Conservation (phyloP, 2,888 invertebrate genomes). For the Exocentrus adspersus region DNA sequence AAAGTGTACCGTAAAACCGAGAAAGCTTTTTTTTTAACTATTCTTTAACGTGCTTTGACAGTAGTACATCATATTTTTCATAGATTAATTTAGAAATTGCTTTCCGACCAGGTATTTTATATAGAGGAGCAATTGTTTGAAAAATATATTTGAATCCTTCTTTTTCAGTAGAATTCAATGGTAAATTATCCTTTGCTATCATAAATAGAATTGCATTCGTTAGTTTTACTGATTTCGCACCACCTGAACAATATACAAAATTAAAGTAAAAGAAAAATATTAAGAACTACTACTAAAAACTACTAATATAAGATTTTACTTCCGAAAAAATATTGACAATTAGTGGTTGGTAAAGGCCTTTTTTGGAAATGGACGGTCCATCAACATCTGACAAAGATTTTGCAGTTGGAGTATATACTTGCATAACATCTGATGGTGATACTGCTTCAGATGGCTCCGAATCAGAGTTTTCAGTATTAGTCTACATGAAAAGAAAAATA, state of each 20-base stretch:
- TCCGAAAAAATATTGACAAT: neutral
- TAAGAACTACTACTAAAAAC: neutral
- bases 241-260: neutral
- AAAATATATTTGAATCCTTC: neutral
- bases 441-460: no score
- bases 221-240: neutral
- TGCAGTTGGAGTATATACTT: no score
- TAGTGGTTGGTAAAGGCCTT: neutral
- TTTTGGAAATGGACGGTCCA: no score
- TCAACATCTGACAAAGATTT: no score
- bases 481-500: no score
- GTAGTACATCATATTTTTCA: neutral
- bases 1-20: neutral
- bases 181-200: conserved; percentile 1
- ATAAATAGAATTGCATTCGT: neutral
- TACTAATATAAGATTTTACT: neutral
- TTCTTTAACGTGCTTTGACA: neutral
- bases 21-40: neutral
- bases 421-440: no score
- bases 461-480: no score
- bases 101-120: neutral
- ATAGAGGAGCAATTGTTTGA: neutral
- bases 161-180: neutral
- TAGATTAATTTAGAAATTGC: conserved; percentile 3
- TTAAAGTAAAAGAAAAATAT: neutral